Base-by-base conservation (phyloP, 2,888 invertebrate species). In the Torymus aiolomorphi region DNA sequence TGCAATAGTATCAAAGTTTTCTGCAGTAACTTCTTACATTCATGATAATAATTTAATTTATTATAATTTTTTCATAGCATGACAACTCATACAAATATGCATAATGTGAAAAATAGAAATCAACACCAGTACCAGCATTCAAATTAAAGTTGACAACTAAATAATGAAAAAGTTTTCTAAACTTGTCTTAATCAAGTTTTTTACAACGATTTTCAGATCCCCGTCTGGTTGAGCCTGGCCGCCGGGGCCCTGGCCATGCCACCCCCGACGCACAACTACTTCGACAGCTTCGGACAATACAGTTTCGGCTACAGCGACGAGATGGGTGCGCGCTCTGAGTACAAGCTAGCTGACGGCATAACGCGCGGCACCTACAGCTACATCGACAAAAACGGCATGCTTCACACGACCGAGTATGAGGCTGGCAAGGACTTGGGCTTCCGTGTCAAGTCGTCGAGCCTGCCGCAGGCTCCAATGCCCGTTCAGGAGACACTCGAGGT, bases 321-420 rank as follows among this genome's bases (percentile, higher is more conserved):
- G 3, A 83, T 81, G 14, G 88, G 88, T 0, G 88, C 88, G 5
- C 86, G 88, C 52, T 89, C 88, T 31, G 92, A 92, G 82, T 83
- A 88, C 61, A 88, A 90, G 81, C 87, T 88, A 14, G 84, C 86
- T 59, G 90, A 91, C 52, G 92, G 91, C 0, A 84, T 87, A 62
- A 91, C 90, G n/a, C 88, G 88, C 13, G 91, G 91, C 13, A 86
- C 87, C 18, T 92, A 91, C 86, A 90, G 91, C 78, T 92, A 91
- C 85, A 84, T 91, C 42, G 92, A 91, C 81, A 88, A 86, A 8
- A 85, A 89, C 72, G 92, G 92, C 8, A 83, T 88, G 11, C 86
- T 92, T 63, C 91, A 92, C 83, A 91, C 87, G 52, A 89, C 91
- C 8, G 88, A 89, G 67, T 92, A 92, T 84, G 88, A 89, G 2